A percentile compares a stretch with the other conserved stretches of the same genome.
phyloP scores from a whole-genome alignment of 92 coral and sea anemone species.

The Bergia sp. region DNA sequence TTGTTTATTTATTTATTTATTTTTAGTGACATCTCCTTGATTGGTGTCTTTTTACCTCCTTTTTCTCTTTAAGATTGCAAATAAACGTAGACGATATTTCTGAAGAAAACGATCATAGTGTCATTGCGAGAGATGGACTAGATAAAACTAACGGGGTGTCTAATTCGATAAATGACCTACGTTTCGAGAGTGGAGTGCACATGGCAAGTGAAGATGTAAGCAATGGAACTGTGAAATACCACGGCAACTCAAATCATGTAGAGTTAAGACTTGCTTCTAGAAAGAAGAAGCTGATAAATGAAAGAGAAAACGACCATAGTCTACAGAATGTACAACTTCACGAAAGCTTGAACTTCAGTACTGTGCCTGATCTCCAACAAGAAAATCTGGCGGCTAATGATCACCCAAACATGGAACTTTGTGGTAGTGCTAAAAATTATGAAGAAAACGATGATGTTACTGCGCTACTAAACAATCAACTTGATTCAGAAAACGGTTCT shows the following conservation, averaged over 20 bases:
- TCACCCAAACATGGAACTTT: background rate
- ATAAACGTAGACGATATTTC: background rate
- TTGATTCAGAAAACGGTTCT: background rate
- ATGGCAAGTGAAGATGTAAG: background rate
- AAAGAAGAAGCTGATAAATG: background rate
- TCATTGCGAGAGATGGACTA: background rate
- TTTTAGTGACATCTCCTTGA: too few species aligned
- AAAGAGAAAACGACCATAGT: background rate
- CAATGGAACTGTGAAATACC: background rate
- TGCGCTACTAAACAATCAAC: background rate
- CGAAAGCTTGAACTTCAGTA: background rate
- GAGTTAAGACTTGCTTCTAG: background rate
- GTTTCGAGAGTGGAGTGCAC: background rate
- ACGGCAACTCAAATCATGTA: background rate
- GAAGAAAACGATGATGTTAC: background rate
- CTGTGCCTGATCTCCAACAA: background rate
- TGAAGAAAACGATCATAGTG: background rate
- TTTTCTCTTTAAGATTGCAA: background rate
- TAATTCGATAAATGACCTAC: background rate
- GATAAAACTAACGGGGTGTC: background rate
- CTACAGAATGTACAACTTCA: background rate
- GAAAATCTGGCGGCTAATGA: background rate
- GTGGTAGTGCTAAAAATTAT: background rate
- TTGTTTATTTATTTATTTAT: too few species aligned
- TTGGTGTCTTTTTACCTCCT: too few species aligned